Conservation (phyloP, 2,797 vertebrate genomes). For the Momotus momota region DNA sequence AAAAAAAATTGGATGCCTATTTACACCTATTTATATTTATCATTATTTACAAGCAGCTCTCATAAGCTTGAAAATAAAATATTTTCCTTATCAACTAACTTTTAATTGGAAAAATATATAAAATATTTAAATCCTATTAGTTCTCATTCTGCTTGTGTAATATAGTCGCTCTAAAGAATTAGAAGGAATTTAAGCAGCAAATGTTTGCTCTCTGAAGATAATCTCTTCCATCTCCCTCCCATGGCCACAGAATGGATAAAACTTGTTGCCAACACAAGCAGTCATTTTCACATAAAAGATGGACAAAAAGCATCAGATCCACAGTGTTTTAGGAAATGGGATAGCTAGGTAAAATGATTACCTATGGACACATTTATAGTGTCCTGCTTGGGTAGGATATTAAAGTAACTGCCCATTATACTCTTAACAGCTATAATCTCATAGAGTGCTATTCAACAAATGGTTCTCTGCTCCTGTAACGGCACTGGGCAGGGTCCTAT, state of each 20-base stretch:
- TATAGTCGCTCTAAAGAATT: neutral
- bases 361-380: neutral
- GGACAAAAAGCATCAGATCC: neutral
- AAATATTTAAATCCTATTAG: neutral
- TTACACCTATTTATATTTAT: neutral
- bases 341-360: slow-evolving; percentile 43
- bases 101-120: neutral
- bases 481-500: slow-evolving; percentile 23
- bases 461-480: neutral
- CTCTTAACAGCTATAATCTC: slow-evolving; percentile 49
- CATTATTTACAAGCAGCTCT: neutral
- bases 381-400: slow-evolving; percentile 29
- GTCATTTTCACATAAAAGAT: slow-evolving; percentile 16
- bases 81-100: neutral
- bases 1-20: neutral
- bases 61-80: neutral
- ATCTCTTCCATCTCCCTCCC: neutral
- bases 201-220: neutral
- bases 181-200: neutral
- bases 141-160: neutral
- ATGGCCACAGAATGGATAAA: neutral
- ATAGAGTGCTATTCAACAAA: slow-evolving; percentile 16
- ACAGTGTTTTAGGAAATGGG: neutral
- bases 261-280: neutral
- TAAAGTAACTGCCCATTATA: slow-evolving; percentile 56